Evolutionary conservation across 1,140 invertebrate species (phyloP).

Genomic region (Pygmarrhopalites habei): DNA sequence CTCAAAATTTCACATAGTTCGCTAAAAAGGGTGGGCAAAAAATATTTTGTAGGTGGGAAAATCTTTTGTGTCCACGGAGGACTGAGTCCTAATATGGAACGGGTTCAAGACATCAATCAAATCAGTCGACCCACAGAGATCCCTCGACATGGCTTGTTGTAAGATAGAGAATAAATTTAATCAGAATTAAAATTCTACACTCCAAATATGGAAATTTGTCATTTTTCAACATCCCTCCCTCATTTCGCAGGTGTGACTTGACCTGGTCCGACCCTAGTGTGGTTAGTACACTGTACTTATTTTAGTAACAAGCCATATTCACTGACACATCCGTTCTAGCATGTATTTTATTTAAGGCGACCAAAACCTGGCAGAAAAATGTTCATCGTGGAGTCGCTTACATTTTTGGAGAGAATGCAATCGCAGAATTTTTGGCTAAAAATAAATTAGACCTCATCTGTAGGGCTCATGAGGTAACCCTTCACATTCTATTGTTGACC

Average conservation of each 20-base stretch:
- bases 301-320: too few relatives aligned
- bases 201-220: background rate
- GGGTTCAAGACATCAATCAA: background rate
- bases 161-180: background rate
- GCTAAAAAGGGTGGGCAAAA: too few relatives aligned
- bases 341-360: too few relatives aligned
- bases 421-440: constrained; percentile 50
- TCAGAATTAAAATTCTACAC: background rate
- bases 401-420: constrained; percentile 49
- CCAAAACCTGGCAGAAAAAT: constrained; percentile 46
- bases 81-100: background rate
- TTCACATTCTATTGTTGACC: too few relatives aligned
- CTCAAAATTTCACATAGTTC: too few relatives aligned
- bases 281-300: constrained; percentile 33
- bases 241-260: constrained; percentile 52
- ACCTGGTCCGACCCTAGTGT: constrained; percentile 54
- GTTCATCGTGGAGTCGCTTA: constrained; percentile 54
- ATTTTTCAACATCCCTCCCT: background rate
- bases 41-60: constrained; percentile 7
- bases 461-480: constrained; percentile 48
- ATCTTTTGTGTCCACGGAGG: constrained; percentile 17
- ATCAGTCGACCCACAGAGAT: background rate
- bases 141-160: background rate
- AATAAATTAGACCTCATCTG: constrained; percentile 50
- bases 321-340: too few relatives aligned